A percentile compares a stretch with the other conserved stretches of the same genome.
Conservation (phyloP, 2,113 vertebrate species). For the Trematocara zebra region DNA sequence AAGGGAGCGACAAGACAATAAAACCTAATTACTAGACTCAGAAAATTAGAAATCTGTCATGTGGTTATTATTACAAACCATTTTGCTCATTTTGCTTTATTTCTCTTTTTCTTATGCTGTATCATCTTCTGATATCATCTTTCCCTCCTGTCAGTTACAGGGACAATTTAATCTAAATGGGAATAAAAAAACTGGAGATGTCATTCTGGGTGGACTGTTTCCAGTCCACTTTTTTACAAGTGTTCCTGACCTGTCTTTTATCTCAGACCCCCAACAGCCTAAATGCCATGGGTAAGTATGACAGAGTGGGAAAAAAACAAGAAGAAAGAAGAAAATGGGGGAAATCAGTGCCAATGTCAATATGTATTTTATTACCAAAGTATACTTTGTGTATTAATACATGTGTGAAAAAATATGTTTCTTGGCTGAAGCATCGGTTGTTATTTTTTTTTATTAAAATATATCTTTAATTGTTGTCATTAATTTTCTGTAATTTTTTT, state of each 20-base stretch:
- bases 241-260: slow-evolving; percentile 31
- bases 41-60: neutral
- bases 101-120: neutral
- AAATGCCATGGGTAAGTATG: neutral
- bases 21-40: neutral
- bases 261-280: neutral
- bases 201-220: slow-evolving; percentile 47
- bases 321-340: neutral
- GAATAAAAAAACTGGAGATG: slow-evolving; percentile 37
- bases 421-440: neutral
- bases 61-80: neutral
- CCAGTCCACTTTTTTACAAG: slow-evolving; percentile 3
- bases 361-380: neutral
- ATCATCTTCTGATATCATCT: neutral
- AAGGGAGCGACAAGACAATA: neutral
- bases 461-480: neutral
- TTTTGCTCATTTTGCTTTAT: neutral
- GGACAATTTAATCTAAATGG: slow-evolving; percentile 28
- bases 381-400: neutral
- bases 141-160: slow-evolving; percentile 10
- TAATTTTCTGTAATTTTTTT: neutral
- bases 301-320: neutral
- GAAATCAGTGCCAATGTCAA: neutral
- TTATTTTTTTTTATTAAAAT: neutral
- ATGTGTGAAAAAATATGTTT: neutral